phyloP scores from a whole-genome alignment of 2,113 vertebrate species.

The Perca flavescens region DNA sequence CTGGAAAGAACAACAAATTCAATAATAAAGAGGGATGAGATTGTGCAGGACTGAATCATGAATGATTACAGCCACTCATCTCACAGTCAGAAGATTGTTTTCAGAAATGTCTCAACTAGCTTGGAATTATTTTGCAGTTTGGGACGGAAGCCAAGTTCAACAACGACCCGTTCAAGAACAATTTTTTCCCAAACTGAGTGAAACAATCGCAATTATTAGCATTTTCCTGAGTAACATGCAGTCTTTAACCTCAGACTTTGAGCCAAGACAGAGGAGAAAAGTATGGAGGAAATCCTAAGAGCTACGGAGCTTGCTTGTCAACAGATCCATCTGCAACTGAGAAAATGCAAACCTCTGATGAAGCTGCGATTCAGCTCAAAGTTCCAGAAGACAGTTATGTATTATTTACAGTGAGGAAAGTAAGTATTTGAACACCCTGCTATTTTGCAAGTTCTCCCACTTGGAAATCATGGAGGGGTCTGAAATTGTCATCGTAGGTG shows the following conservation, averaged over 20 bases:
- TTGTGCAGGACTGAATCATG: background rate
- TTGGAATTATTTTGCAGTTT: background rate
- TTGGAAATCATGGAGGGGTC: too few relatives aligned
- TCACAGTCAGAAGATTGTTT: background rate
- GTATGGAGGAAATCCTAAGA: background rate
- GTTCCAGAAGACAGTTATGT: too few relatives aligned
- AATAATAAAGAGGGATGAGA: background rate
- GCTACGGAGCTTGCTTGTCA: background rate
- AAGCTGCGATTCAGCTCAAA: background rate
- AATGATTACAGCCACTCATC: background rate
- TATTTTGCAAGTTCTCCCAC: too few relatives aligned
- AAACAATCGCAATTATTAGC: background rate
- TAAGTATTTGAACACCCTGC: too few relatives aligned
- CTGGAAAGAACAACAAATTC: slow-evolving; percentile 75
- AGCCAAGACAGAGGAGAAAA: background rate
- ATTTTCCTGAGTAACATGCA: background rate
- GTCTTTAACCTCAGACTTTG: background rate
- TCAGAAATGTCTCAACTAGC: background rate
- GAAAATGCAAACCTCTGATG: background rate
- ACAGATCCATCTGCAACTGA: background rate
- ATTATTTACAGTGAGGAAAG: too few relatives aligned
- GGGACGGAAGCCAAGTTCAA: background rate
- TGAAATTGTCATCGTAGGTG: too few relatives aligned
- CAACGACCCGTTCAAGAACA: background rate
- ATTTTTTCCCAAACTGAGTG: background rate